Base-by-base conservation (phyloP, 92 coral and sea anemone species). In the Zoanthus gigantus region DNA sequence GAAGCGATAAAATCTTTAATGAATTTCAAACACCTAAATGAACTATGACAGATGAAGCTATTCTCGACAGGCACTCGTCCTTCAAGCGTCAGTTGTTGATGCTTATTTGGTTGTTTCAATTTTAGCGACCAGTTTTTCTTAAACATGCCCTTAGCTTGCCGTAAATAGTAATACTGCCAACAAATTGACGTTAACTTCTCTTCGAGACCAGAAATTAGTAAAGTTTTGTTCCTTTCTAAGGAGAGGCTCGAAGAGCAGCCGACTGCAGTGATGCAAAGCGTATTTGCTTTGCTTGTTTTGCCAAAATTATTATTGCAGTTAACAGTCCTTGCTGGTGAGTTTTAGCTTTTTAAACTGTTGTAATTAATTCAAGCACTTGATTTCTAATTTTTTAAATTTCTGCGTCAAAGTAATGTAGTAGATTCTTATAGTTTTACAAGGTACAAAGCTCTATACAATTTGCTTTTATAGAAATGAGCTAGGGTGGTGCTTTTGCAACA, bases 1-100 rank as follows among this genome's bases (percentile, higher is more conserved):
- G 52, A 76, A 84, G 79, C 68, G 78, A 72, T 72, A 58, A 74
- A 74, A 61, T 84, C 80, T 52, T 57, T 29, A 50, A 84, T 71
- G 71, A 16, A 54, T 54, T 84, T 76, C 71, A 76, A 76, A 52
- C 80, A 76, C 29, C 63, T 76, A n/a, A 46, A 23, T 76, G 18
- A 4, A 45, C 34, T 52, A 23, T 48, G 80, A 76, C 65, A 76
- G 63, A 76, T 76, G 13, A 57, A 50, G 9, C 69, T 5, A n/a
- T 8, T 63, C 10, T 18, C 30, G 29, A 17, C 69, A 63, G 69
- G 69, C 28, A n/a, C 69, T 23, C 69, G 23, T 63, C 69, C 69
- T 5, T 63, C 69, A 63, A 63, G 29, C 69, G 69, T 17, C 42
- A 11, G 61, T 56, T 63, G 30, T 18, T 63, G 17, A 7, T 17